phyloP scores from a whole-genome alignment of 1,140 invertebrate species.

The Drosophila eugracilis region DNA sequence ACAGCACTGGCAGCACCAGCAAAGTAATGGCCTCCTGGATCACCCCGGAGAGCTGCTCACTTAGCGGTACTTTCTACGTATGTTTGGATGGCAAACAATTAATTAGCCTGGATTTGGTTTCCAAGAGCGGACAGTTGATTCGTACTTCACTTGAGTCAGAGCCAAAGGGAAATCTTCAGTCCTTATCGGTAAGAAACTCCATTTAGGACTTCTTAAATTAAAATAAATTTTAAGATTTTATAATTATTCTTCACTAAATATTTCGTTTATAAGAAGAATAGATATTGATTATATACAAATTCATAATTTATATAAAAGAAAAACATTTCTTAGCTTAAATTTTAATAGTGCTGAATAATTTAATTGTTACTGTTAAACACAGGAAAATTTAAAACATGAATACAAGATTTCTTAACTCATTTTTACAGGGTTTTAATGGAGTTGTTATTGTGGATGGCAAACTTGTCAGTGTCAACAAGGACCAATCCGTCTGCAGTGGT shows the following conservation, averaged over 20 bases:
- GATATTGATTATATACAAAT: too few species aligned
- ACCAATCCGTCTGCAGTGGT: slow-evolving; percentile 50
- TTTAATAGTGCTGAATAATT: too few species aligned
- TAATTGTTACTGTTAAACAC: too few species aligned
- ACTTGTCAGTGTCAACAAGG: slow-evolving; percentile 68
- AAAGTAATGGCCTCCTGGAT: slow-evolving; percentile 88
- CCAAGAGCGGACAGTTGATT: slow-evolving; percentile 69
- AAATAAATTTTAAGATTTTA: too few species aligned
- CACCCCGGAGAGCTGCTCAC: slow-evolving; percentile 88
- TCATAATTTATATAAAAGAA: too few species aligned
- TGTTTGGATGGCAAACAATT: slow-evolving; percentile 86
- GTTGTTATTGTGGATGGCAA: slow-evolving; percentile 62
- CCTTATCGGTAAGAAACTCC: slow-evolving; percentile 41
- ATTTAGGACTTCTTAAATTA: not conserved
- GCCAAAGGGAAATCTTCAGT: slow-evolving; percentile 37
- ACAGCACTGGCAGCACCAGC: slow-evolving; percentile 86
- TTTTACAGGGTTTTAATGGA: slow-evolving; percentile 69
- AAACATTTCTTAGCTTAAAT: too few species aligned
- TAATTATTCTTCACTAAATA: not conserved
- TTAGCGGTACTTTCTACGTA: slow-evolving; percentile 88
- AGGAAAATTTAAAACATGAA: too few species aligned
- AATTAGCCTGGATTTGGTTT: slow-evolving; percentile 85
- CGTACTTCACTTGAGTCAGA: slow-evolving; percentile 41
- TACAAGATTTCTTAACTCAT: not conserved
- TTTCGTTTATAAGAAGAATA: not conserved